Conservation (phyloP, 2,888 invertebrate genomes). For the Euzophera pinguis region DNA sequence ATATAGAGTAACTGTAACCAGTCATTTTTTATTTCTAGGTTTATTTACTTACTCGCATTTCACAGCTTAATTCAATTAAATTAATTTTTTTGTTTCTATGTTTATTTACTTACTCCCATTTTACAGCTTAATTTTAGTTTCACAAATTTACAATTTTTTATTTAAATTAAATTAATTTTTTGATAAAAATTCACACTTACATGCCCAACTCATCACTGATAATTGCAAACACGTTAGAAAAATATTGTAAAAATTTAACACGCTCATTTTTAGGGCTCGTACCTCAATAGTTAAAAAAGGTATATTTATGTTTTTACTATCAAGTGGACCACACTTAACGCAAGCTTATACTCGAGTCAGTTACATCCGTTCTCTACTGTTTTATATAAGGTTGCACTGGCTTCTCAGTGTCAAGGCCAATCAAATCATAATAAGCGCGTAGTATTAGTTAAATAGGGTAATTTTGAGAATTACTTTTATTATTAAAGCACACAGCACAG, state of each 20-base stretch:
- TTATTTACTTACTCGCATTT: too few species aligned
- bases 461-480: too few species aligned
- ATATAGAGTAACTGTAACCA: too few species aligned
- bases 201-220: constrained; percentile 29
- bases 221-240: constrained; percentile 34
- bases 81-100: too few species aligned
- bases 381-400: constrained; percentile 36
- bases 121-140: too few species aligned
- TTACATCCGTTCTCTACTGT: constrained; percentile 20
- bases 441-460: neutral
- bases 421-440: neutral
- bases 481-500: too few species aligned
- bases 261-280: constrained; percentile 41
- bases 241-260: constrained; percentile 19
- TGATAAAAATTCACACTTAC: constrained; percentile 33
- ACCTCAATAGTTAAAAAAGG: too few species aligned
- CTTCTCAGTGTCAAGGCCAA: constrained; percentile 30
- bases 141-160: too few species aligned
- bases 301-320: constrained; percentile 18
- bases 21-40: too few species aligned
- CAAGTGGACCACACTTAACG: constrained; percentile 29
- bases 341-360: constrained; percentile 36
- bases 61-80: too few species aligned
- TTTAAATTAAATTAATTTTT: neutral
- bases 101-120: too few species aligned